Base-by-base conservation (phyloP, 64 coral and sea anemone genomes). In the Trachythela sp. region DNA sequence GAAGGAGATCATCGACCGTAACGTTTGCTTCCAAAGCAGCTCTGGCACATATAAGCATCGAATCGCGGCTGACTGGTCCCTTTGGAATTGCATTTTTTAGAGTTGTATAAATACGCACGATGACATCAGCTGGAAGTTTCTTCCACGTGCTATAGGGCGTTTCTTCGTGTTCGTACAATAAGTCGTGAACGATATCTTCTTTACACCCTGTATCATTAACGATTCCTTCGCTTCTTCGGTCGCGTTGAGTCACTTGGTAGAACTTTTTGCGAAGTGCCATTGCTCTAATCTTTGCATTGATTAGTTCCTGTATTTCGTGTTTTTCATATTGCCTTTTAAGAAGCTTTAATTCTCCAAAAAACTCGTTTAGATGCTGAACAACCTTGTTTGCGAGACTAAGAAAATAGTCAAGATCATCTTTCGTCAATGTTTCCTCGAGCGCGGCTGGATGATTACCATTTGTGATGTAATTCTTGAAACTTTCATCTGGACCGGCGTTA, bases 131-230 rank as follows among this genome's bases (percentile, higher is more conserved):
- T 3, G 0, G 0, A 29, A 93, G 59, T 18, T 87, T 67, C 8
- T 30, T 77, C 88, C 92, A 93, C 2, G 43, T 36, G 2, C 92
- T 86, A 24, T 93, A 93, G 9, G 92, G 84, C 3, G 59, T 93
- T 48, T 93, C 92, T 26, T 93, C 84, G 0, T 87, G 31, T 0
- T 24, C 29, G 26, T 86, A 93, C 32, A 93, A 84, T 8, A 89
- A 59, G 83, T 93, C 92, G n/a, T 89, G 58, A 75, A 89, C 92
- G 18, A 58, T 26, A 20, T 89, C 83, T 58, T 89, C 77, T 52
- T 64, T 54, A 2, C 26, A 41, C 9, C 36, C 45, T 8, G 42
- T 37, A 17, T 45, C 52, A 30, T 84, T 17, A 3, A 9, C 49
- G 0, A 60, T 36, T n/a, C 48, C 86, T 86, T 67, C 34, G n/a